Percentiles rank a stretch among this genome's conserved stretches.
Evolutionary conservation across 1,140 invertebrate genomes (phyloP).

Genomic region (Aphis gossypii): DNA sequence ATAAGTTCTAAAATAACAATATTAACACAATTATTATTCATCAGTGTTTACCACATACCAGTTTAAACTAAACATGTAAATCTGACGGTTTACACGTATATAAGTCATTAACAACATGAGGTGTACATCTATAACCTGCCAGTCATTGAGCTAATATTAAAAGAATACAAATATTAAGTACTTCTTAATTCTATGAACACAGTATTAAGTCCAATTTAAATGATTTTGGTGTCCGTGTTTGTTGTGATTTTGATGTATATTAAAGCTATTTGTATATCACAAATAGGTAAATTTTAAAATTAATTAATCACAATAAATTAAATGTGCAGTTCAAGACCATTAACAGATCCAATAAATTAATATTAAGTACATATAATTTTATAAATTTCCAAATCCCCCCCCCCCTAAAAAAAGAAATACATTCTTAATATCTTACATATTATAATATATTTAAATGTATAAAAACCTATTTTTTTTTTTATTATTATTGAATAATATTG

Average conservation of each 20-base stretch:
- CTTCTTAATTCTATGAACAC: constrained; percentile 48
- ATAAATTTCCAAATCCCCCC: neutral
- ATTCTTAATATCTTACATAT: neutral
- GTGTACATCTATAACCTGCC: neutral
- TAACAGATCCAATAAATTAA: neutral
- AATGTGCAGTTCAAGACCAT: neutral
- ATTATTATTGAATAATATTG: neutral
- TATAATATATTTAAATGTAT: neutral
- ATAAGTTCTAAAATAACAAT: neutral
- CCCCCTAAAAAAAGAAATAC: neutral
- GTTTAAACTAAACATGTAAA: neutral
- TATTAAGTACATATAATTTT: neutral
- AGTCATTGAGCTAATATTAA: neutral
- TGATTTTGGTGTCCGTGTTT: constrained; percentile 22
- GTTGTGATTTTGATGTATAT: neutral
- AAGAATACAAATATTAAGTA: constrained; percentile 36
- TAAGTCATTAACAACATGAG: neutral
- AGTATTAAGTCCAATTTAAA: constrained; percentile 34
- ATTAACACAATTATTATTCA: neutral
- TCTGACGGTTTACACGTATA: neutral
- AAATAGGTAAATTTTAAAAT: neutral
- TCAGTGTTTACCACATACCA: neutral
- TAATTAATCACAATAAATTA: neutral
- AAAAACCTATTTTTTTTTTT: neutral
- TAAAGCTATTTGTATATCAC: neutral